Percentiles rank a stretch among this genome's conserved stretches.
Evolutionary conservation across 2,797 vertebrate genomes (phyloP).

Genomic region (Denticeps clupeoides): DNA sequence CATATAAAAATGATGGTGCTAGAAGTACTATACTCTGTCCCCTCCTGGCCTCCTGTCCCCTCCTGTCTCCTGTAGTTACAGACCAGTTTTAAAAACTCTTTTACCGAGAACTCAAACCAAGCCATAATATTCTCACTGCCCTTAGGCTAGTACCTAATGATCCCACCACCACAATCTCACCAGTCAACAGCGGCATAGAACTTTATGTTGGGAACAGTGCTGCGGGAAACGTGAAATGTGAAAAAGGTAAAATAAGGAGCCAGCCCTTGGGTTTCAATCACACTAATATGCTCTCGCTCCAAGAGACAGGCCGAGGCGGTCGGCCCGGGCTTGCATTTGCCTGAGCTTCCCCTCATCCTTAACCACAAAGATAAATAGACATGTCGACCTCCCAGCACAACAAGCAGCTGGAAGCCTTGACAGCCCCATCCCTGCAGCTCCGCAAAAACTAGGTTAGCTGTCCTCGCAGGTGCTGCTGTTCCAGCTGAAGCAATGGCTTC

Average conservation of each 20-base stretch:
- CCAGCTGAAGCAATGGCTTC: conserved; percentile 22
- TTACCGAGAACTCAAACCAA: too few relatives aligned
- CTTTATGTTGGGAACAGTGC: too few relatives aligned
- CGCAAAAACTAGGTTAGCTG: conserved; percentile 32
- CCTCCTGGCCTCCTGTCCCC: too few relatives aligned
- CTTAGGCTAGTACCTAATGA: too few relatives aligned
- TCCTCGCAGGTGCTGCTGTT: conserved; percentile 32
- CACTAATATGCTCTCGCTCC: conserved; percentile 18
- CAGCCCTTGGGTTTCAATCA: conserved; percentile 23
- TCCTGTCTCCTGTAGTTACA: too few relatives aligned
- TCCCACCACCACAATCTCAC: too few relatives aligned
- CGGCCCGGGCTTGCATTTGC: conserved; percentile 4
- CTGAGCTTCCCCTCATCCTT: conserved; percentile 8
- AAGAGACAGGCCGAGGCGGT: background rate
- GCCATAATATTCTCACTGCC: too few relatives aligned
- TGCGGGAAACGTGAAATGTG: too few relatives aligned
- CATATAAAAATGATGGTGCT: too few relatives aligned
- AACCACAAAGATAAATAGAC: conserved; percentile 28
- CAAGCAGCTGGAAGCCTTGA: background rate
- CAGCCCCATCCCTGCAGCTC: conserved; percentile 1
- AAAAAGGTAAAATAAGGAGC: conserved; percentile 13
- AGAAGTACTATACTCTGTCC: too few relatives aligned
- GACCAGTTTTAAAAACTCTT: too few relatives aligned
- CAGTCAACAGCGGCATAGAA: too few relatives aligned
- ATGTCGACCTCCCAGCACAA: background rate